phyloP scores from a whole-genome alignment of 2,888 invertebrate species.

The Chalcis sispes region DNA sequence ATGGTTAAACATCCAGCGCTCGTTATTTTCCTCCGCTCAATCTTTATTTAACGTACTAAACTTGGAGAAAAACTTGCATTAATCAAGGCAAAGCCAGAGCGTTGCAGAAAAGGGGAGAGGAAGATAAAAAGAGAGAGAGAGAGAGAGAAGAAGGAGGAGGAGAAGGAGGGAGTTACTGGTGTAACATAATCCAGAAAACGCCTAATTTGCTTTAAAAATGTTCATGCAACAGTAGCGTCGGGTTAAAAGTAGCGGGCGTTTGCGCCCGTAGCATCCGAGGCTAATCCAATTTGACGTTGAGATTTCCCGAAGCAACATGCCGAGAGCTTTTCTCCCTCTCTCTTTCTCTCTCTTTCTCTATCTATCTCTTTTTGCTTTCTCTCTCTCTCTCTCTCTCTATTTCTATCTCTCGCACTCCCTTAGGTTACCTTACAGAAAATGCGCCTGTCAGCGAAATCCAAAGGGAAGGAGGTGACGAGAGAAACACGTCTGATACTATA shows the following conservation, averaged over 20 bases:
- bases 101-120: neutral
- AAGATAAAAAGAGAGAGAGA: no score
- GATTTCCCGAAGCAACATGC: conserved; percentile 13
- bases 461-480: conserved; percentile 15
- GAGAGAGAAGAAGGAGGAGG: neutral
- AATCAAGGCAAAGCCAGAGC: conserved; percentile 20
- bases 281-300: conserved; percentile 48
- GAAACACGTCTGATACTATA: conserved; percentile 27
- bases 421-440: conserved; percentile 44
- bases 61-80: conserved; percentile 1
- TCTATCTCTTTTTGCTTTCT: no score
- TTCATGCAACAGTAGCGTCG: neutral
- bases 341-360: no score
- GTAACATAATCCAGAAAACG: conserved; percentile 3
- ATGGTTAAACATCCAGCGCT: neutral
- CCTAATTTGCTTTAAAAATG: conserved; percentile 28
- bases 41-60: neutral
- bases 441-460: conserved; percentile 50
- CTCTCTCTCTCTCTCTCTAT: no score
- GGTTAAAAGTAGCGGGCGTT: neutral
- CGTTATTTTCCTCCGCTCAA: neutral
- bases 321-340: neutral
- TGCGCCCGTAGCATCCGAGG: conserved; percentile 9
- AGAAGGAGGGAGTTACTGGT: neutral
- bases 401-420: neutral